These are phyloP conservation scores for Platichthys flesus DNA, from an alignment of 2,113 vertebrate species.

Conservation along the genomic window DNA sequence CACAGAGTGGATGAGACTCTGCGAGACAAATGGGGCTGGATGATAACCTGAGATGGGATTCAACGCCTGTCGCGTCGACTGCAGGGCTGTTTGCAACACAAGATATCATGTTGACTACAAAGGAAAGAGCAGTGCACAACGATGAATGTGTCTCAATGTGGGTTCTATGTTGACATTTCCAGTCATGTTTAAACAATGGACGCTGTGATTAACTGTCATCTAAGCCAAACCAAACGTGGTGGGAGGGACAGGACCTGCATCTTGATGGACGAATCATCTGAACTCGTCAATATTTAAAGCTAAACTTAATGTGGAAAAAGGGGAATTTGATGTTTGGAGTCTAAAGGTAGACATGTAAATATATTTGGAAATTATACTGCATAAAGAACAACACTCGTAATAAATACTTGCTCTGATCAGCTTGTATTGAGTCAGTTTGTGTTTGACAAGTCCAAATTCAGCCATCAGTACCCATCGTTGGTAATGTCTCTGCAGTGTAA, in stretches of 20 bases:
- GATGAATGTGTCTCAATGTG: not conserved
- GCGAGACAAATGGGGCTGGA: conserved; percentile 21
- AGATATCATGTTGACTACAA: not conserved
- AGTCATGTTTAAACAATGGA: not conserved
- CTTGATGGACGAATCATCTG: not conserved
- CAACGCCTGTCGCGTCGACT: not conserved
- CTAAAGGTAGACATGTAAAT: not conserved
- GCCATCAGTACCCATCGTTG: too few species aligned
- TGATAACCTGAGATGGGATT: conserved; percentile 29
- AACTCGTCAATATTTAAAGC: not conserved
- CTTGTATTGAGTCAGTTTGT: too few species aligned
- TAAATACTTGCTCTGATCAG: too few species aligned
- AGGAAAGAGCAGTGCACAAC: not conserved
- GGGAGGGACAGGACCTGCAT: not conserved
- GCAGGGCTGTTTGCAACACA: not conserved
- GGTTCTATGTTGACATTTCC: not conserved
- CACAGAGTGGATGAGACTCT: conserved; percentile 28
- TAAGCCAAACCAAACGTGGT: not conserved
- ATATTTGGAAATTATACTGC: not conserved
- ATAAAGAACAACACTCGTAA: too few species aligned
- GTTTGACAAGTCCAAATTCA: too few species aligned
- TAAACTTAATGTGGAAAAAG: not conserved
- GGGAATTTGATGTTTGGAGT: too few species aligned
- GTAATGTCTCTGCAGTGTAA: too few species aligned
- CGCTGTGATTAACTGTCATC: not conserved